Percentiles rank a stretch among this genome's conserved stretches.
These are phyloP conservation scores for Mus musculus DNA, from an alignment of 2,113 vertebrate genomes.

Conservation along the genomic window GRCm39 chr1:78953001-78953500, in stretches of 20 bases:
- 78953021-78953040: not conserved
- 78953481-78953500: too few relatives aligned
- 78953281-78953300: not conserved
- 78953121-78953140: not conserved
- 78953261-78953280: not conserved
- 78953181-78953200: not conserved
- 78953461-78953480: not conserved
- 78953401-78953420: not conserved
- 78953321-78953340: not conserved
- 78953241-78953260: not conserved
- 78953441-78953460: not conserved
- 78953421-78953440: not conserved
- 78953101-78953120: conserved; percentile 4
- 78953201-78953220: not conserved
- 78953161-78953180: not conserved
- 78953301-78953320: not conserved
- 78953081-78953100: not conserved
- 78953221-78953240: not conserved
- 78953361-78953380: not conserved
- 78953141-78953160: not conserved
- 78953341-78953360: not conserved
- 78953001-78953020: not conserved
- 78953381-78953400: too few relatives aligned
- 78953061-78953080: not conserved
- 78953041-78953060: not conserved